A percentile compares a stretch with the other conserved stretches of the same genome.
phyloP scores from a whole-genome alignment of 2,113 vertebrate genomes.

The Corythoichthys haematopterus region DNA sequence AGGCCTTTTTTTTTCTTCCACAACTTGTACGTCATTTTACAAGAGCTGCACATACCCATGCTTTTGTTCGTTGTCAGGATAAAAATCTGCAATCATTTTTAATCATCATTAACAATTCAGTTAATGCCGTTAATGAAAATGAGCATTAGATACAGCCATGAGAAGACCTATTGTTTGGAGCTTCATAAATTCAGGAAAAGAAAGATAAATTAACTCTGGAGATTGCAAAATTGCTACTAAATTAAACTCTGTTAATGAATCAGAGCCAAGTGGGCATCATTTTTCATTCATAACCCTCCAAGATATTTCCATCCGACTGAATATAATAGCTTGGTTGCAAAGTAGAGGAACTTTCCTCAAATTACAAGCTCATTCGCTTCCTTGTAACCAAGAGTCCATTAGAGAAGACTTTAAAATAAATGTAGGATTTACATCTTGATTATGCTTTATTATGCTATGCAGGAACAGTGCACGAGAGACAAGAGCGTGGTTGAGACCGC shows the following conservation, averaged over 20 bases:
- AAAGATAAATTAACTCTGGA: neutral
- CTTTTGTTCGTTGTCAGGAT: neutral
- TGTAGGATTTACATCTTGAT: conserved; percentile 48
- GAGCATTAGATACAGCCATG: neutral
- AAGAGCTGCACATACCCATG: neutral
- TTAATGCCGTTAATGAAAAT: neutral
- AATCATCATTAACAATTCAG: conserved; percentile 1
- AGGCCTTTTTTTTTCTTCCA: too few species aligned
- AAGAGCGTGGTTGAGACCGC: conserved; percentile 16
- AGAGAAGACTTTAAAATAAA: conserved; percentile 23
- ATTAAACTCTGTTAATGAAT: conserved; percentile 1
- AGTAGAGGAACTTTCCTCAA: neutral
- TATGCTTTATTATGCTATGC: conserved; percentile 40
- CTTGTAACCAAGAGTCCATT: too few species aligned
- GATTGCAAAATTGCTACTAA: conserved; percentile 2
- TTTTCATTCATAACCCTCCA: neutral
- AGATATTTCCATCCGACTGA: conserved; percentile 2
- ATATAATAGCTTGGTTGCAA: neutral
- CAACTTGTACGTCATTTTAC: neutral
- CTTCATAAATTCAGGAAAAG: neutral
- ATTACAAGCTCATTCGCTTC: neutral
- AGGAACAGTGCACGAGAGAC: conserved; percentile 17
- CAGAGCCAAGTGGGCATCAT: conserved; percentile 2
- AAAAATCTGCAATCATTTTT: neutral
- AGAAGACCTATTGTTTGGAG: neutral